Percentiles rank a stretch among this genome's conserved stretches.
Conservation (phyloP, 2,113 vertebrate genomes). For the Tringa solitaria region DNA sequence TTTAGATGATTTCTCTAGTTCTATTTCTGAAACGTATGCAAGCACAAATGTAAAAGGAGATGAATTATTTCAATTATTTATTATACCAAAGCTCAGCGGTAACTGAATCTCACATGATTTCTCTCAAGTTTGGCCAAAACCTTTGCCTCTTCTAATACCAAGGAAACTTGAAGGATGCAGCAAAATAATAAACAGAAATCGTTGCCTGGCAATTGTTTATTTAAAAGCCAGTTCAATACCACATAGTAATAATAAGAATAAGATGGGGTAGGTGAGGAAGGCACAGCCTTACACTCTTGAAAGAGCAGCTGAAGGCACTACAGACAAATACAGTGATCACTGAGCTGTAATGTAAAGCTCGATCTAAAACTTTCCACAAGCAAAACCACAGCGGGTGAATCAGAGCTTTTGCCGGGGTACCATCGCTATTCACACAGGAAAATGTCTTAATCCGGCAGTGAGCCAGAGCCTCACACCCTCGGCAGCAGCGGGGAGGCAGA, state of each 20-base stretch:
- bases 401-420: neutral
- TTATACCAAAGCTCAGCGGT: neutral
- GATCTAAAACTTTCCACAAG: neutral
- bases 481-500: fast-evolving
- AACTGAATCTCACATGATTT: neutral
- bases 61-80: neutral
- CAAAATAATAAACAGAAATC: slow-evolving; percentile 11
- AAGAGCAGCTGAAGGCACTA: neutral
- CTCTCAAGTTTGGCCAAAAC: neutral
- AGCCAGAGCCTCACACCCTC: neutral
- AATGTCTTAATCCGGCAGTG: neutral
- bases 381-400: neutral
- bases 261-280: neutral
- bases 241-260: neutral
- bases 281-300: neutral
- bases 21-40: neutral
- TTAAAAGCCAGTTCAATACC: neutral
- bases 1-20: neutral
- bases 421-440: neutral
- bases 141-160: neutral
- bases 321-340: neutral
- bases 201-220: neutral
- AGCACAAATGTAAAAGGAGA: neutral
- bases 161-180: neutral
- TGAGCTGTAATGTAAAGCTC: neutral